Base-by-base conservation (phyloP, 2,888 invertebrate species). In the Drosophila stalkeri region DNA sequence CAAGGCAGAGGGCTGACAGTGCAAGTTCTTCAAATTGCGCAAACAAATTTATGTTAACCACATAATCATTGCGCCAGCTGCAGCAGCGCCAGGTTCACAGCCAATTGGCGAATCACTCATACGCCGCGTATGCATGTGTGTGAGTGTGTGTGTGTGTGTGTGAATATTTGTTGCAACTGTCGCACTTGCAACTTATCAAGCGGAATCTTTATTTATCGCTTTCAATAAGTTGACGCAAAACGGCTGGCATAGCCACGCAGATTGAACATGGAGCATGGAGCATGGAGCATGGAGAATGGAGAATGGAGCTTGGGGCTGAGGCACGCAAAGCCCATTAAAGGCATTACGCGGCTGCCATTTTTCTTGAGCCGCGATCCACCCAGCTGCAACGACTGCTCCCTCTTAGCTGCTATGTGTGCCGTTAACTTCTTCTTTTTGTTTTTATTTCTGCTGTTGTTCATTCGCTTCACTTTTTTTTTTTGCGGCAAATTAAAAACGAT, bases 201-300 rank as follows among this genome's bases (percentile, higher is more conserved):
- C 71, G 64, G 77, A 86, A 91, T 87, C 90, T 90, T 89, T 91
- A 91, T 91, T 91, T 91, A 91, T 91, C 76, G 91, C 84, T 85
- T 85, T 88, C 91, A 91, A 91, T 91, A 91, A 90, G 87, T 85
- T 83, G 88, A 72, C 77, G 74, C 83, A 81, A 76, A 80, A 65
- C 70, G 64, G 73, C 61, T 56, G 64, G 49, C 52, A 31, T 35
- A 44, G 71, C 43, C 62, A 65, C 35, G 60, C 66, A 72, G 72
- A 80, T 76, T 72, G 77, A 75, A 66, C 68, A 20, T n/a, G 47
- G n/a, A 2, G n/a, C 8, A 1, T n/a, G 41, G n/a, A 2, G 39
- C 39, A 7, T 16, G 39, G n/a, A 1, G n/a, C 6, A 3, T n/a
- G 41, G 3, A n/a, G 9, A 5, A 6, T 27, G 27, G 27, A 1